Percentiles rank a stretch among this genome's conserved stretches.
These are phyloP conservation scores for Phrynosoma platyrhinos DNA, from an alignment of 2,113 vertebrate species.

Conservation along the genomic window DNA sequence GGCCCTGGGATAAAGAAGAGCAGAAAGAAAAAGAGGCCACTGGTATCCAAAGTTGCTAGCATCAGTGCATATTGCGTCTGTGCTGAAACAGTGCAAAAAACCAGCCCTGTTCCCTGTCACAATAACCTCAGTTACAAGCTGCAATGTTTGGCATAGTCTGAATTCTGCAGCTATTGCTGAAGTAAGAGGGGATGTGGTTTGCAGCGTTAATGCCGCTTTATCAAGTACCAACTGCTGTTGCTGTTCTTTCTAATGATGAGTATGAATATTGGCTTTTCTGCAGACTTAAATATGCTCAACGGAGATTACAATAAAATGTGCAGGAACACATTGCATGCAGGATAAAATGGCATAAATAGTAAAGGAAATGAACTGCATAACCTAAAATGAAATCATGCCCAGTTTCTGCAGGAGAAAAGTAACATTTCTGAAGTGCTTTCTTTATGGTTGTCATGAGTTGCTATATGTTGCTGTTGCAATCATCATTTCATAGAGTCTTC, in stretches of 20 bases:
- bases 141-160: neutral
- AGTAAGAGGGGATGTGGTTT: too few relatives aligned
- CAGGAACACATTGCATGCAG: neutral
- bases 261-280: neutral
- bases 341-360: too few relatives aligned
- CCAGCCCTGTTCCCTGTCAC: too few relatives aligned
- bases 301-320: neutral
- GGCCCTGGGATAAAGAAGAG: neutral
- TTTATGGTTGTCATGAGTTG: neutral
- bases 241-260: too few relatives aligned
- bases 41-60: too few relatives aligned
- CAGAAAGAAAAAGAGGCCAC: neutral
- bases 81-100: neutral
- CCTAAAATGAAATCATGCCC: neutral
- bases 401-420: neutral
- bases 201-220: too few relatives aligned
- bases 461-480: neutral
- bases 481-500: neutral
- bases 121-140: neutral
- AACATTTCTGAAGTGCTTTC: neutral
- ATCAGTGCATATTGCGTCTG: neutral
- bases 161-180: too few relatives aligned
- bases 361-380: neutral
- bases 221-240: too few relatives aligned
- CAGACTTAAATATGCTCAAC: neutral